Evolutionary conservation across 1,140 invertebrate genomes (phyloP).

Genomic region (Aradophagus sp.): DNA sequence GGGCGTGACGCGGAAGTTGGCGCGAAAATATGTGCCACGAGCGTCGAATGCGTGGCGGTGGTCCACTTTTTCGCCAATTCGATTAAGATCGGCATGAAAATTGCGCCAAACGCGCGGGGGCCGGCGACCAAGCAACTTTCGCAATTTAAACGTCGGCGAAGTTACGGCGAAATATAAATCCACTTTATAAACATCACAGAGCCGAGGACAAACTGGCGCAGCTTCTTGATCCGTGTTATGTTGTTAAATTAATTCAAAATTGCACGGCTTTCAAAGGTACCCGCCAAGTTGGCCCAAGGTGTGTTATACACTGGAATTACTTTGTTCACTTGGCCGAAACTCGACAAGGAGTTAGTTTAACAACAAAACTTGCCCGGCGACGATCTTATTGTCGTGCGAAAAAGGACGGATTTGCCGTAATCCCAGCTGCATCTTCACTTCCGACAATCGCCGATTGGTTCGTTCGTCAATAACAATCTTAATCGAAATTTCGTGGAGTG

Average conservation of each 20-base stretch:
- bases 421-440: no score
- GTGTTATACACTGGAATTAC: constrained; percentile 30
- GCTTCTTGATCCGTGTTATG: constrained; percentile 31
- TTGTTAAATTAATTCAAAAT: constrained; percentile 40
- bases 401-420: neutral
- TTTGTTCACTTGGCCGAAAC: constrained; percentile 40
- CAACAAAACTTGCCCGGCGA: constrained; percentile 35
- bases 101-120: no score
- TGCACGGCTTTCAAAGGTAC: constrained; percentile 44
- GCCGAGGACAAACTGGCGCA: constrained; percentile 15
- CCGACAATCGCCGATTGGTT: no score
- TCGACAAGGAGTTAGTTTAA: constrained; percentile 26
- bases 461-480: neutral
- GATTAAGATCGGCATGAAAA: no score
- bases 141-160: constrained; percentile 1
- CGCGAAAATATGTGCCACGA: no score
- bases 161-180: constrained; percentile 27
- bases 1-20: no score
- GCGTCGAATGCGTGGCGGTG: no score
- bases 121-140: constrained; percentile 11
- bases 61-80: no score
- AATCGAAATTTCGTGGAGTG: neutral
- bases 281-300: constrained; percentile 13
- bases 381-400: constrained; percentile 3
- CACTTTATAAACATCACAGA: constrained; percentile 16